Evolutionary conservation across 2,888 invertebrate species (phyloP), one percentile per base, ranked within the genome.

Genomic region (Chrysolina oricalcia): DNA sequence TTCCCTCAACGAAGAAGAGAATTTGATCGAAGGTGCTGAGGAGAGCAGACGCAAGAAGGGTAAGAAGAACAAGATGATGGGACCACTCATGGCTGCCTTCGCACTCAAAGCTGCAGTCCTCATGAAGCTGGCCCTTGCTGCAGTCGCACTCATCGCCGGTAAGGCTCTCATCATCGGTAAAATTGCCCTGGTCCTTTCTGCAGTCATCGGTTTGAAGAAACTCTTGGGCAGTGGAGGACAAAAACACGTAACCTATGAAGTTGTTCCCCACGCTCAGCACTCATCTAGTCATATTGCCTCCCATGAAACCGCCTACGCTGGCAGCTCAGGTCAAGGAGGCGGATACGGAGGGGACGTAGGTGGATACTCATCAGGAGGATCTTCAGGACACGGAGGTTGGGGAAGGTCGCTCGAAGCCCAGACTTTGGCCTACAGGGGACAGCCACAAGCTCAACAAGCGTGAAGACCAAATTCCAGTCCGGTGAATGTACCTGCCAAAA

Each of bases 161-260:
- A 96, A 96, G 88, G 96, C 96, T 67, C 90, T 96, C 83, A 88
- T 96, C 80, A 93, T 96, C 84, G 96, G 96, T 87, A 96, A 96
- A 89, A 92, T 96, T 85, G 96, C 96, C 40, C 90, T 96, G 79
- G 95, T 96, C 63, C 90, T 96, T 65, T 95, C 96, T 0, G 94
- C 94, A 69, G 94, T 96, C 75, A 96, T 96, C 84, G 96, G 96
- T 3, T 89, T 96, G 87, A 96, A 96, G 91, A 96, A 96, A 87
- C 90, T 96, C 68, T 89, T 96, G 80, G 93, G 94, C 69, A 89
- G 95, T 81, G 93, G 95, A 89, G 88, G 88, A 40, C 73, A 73
- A 21, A 96, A 96, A 86, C 95, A 95, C 86, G 96, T 96, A 79
- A 96, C 96, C 5, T 96, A 96, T 86, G 96, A 96, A 87, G 96